These are phyloP conservation scores for Drosophila subobscura DNA, from an alignment of 1,140 invertebrate species.

Conservation along the genomic window DNA sequence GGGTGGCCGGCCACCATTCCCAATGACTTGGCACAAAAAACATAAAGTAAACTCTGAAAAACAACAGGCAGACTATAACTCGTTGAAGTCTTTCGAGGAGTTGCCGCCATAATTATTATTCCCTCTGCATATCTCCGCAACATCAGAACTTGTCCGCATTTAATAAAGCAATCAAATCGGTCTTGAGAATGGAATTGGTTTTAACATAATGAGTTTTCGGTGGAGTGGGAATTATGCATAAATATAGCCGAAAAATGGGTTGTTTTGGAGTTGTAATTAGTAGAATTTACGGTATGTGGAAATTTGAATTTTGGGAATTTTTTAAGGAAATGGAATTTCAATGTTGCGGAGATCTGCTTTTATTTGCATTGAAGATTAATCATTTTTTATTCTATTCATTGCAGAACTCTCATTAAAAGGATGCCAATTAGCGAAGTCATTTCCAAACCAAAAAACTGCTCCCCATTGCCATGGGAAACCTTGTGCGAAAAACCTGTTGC, in stretches of 20 bases:
- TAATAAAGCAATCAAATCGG: conserved; percentile 79
- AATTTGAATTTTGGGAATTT: conserved; percentile 11
- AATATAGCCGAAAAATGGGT: conserved; percentile 1
- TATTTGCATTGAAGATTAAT: too few relatives aligned
- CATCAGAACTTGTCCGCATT: conserved; percentile 61
- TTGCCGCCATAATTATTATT: conserved; percentile 67
- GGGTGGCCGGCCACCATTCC: conserved; percentile 62
- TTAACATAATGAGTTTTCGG: conserved; percentile 36
- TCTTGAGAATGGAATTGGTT: conserved; percentile 47
- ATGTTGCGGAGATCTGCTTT: too few relatives aligned
- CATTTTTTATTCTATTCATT: background rate
- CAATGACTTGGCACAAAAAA: conserved; percentile 60
- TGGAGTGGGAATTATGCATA: conserved; percentile 16
- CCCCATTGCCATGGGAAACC: background rate
- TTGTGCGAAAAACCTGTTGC: conserved; percentile 58
- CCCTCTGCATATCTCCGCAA: conserved; percentile 46
- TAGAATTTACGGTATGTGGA: background rate
- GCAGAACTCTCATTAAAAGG: background rate
- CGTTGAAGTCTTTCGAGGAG: conserved; percentile 31
- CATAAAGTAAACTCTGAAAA: conserved; percentile 22
- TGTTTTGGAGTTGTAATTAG: conserved; percentile 16
- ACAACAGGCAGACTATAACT: conserved; percentile 20
- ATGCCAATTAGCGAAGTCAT: too few relatives aligned
- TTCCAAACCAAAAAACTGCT: background rate
- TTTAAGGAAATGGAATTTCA: background rate